Evolutionary conservation across 1,140 invertebrate genomes (phyloP), one percentile per base, ranked within the genome.

Genomic region (Venturia canescens): DNA sequence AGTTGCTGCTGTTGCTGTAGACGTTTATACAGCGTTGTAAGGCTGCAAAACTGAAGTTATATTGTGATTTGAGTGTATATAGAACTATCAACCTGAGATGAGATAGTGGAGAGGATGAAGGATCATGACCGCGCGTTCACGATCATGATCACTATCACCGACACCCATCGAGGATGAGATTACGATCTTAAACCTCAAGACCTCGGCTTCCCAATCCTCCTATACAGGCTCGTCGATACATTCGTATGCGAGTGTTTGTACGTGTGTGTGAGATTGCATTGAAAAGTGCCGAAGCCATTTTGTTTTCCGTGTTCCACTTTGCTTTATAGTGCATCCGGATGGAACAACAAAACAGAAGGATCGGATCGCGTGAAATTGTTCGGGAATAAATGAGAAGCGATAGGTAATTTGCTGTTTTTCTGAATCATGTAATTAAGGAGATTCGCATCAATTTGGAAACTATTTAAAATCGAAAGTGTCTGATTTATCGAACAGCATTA

Each of bases 61-160:
- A 63, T 63, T 26, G 60, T 0, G 23, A 63, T 13, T 7, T 3
- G 6, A 9, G 60, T 63, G 60, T 63, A 63, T 63, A 63, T 63
- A 63, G 11, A 11, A 63, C 29, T 76, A 76, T 76, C 72, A 53
- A 34, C 15, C 3, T 6, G 27, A 53, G 72, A 34, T 34, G 72
- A 60, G 72, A 76, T 53, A 76, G 72, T 53, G 57, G 15, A 21
- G 50, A 76, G 72, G 72, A 76, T 29, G 72, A 76, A 60, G 53
- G 53, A 60, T 76, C 72, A 31, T 74, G 72, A 80, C 79, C 70
- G 72, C 79, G 50, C 70, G 79, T 71, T 80, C 79, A 80, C 79
- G 79, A 74, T 80, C 79, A 80, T 71, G 79, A 74, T 74, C 70
- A 80, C 79, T 74, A 74, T 80, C 79, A 80, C 79, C 72, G 72